phyloP scores from a whole-genome alignment of 1,140 invertebrate species.

The Diabrotica virgifera region DNA sequence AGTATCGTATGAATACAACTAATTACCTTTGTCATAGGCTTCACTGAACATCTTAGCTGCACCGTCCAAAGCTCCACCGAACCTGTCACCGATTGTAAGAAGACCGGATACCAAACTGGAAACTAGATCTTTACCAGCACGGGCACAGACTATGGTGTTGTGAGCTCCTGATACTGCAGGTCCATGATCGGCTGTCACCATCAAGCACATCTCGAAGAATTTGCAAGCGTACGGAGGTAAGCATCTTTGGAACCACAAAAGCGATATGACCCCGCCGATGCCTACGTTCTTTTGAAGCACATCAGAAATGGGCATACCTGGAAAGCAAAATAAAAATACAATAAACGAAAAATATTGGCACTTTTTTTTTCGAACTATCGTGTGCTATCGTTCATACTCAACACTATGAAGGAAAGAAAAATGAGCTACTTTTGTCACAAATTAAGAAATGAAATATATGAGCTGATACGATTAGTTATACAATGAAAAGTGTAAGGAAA shows the following conservation, averaged over 20 bases:
- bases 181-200: constrained; percentile 99
- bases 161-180: constrained; percentile 98
- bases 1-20: too few relatives aligned
- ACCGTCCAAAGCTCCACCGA: constrained; percentile 96
- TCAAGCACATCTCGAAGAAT: constrained; percentile 99
- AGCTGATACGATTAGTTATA: too few relatives aligned
- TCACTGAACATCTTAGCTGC: constrained; percentile 95
- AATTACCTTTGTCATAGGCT: constrained; percentile 78
- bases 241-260: constrained; percentile 98
- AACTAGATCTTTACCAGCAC: constrained; percentile 98
- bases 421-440: too few relatives aligned
- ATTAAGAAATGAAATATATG: too few relatives aligned
- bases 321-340: constrained; percentile 6
- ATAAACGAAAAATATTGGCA: too few relatives aligned
- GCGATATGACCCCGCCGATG: constrained; percentile 94
- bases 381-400: too few relatives aligned
- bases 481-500: too few relatives aligned
- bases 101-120: constrained; percentile 95
- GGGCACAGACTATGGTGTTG: constrained; percentile 98
- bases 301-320: constrained; percentile 93
- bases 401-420: too few relatives aligned
- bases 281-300: constrained; percentile 87
- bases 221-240: constrained; percentile 92
- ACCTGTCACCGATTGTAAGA: constrained; percentile 97
- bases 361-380: too few relatives aligned